phyloP scores from a whole-genome alignment of 2,113 vertebrate species.

The Campylorhamphus procurvoides region DNA sequence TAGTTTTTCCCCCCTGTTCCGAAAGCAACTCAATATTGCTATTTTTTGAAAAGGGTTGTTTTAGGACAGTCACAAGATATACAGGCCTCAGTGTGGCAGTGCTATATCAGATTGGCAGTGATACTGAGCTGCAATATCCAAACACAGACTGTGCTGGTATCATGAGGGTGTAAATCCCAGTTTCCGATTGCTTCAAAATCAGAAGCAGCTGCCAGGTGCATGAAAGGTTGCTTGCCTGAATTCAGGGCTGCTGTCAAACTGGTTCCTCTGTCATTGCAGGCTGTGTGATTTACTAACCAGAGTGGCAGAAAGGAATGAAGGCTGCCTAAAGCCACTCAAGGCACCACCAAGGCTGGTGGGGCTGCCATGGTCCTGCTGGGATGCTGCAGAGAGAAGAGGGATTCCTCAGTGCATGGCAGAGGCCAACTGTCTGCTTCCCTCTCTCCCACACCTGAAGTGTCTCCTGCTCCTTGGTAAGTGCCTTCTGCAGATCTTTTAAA shows the following conservation, averaged over 20 bases:
- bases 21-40: background rate
- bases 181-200: background rate
- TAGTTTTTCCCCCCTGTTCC: fast-evolving
- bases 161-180: background rate
- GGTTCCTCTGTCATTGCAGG: background rate
- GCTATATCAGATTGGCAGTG: background rate
- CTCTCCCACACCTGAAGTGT: background rate
- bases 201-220: background rate
- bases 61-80: background rate
- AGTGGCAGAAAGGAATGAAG: background rate
- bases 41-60: background rate
- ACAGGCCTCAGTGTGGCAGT: background rate
- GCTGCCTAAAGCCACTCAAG: background rate
- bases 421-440: background rate
- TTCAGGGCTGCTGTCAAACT: background rate
- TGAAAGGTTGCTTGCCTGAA: background rate
- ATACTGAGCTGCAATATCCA: background rate
- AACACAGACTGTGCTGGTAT: background rate
- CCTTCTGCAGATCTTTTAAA: background rate
- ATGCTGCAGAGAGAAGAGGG: fast-evolving
- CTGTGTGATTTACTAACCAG: fast-evolving
- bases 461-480: background rate
- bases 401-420: fast-evolving
- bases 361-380: background rate
- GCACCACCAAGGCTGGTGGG: background rate